A percentile compares a stretch with the other conserved stretches of the same genome.
Evolutionary conservation across 2,113 vertebrate genomes (phyloP).

Genomic region (Montifringilla adamsi): DNA sequence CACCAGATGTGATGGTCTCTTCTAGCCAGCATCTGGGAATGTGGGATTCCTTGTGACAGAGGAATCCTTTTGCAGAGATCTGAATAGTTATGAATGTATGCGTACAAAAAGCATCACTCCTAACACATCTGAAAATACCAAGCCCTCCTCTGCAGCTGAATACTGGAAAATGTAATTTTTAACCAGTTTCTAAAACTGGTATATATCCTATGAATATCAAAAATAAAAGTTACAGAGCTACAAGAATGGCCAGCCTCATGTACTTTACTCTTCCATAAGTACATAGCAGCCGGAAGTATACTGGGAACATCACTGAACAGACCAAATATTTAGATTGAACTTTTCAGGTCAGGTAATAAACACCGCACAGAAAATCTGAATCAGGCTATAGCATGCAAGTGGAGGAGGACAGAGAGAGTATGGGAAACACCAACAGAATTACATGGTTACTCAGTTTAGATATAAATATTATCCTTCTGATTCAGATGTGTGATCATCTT

Average conservation of each 20-base stretch:
- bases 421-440: background rate
- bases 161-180: background rate
- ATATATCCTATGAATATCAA: background rate
- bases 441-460: background rate
- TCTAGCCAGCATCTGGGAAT: background rate
- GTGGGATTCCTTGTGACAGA: background rate
- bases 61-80: background rate
- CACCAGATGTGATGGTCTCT: background rate
- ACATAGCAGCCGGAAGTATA: background rate
- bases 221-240: background rate
- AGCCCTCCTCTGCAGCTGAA: constrained; percentile 26
- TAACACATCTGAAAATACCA: background rate
- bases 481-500: constrained; percentile 21
- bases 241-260: background rate
- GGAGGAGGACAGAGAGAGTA: background rate
- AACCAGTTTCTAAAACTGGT: background rate
- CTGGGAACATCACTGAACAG: background rate
- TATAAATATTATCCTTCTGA: constrained; percentile 47
- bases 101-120: background rate
- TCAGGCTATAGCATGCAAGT: background rate
- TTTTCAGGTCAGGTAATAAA: constrained; percentile 21
- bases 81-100: background rate
- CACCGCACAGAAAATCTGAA: background rate
- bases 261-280: background rate
- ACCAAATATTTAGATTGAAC: background rate